phyloP scores from a whole-genome alignment of 2,113 vertebrate genomes.

The Dromas ardeola region DNA sequence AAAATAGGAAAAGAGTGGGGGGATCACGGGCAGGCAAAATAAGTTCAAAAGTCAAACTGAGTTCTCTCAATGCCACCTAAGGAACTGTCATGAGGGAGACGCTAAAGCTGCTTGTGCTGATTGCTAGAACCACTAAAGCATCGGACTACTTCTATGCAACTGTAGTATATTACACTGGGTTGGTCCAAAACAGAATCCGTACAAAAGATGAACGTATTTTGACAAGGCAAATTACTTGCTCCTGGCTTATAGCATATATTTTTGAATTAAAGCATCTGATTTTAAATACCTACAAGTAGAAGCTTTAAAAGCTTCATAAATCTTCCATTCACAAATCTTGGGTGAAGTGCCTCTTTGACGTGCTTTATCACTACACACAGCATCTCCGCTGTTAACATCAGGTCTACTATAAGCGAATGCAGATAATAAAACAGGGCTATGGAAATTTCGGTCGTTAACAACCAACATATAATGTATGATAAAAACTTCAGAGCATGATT shows the following conservation, averaged over 20 bases:
- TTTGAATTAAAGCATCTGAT: not conserved
- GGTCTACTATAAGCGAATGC: not conserved
- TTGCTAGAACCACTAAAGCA: not conserved
- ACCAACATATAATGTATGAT: rapidly evolving
- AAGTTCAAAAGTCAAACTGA: not conserved
- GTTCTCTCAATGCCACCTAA: not conserved
- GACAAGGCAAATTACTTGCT: not conserved
- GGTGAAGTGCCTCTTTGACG: not conserved
- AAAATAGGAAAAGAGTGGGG: not conserved
- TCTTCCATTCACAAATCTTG: not conserved
- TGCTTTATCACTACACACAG: not conserved
- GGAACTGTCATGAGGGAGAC: not conserved
- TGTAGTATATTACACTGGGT: too few relatives aligned
- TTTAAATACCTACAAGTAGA: not conserved
- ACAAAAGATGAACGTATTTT: not conserved
- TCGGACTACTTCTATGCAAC: not conserved
- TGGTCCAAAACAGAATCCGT: not conserved
- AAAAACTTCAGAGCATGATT: not conserved
- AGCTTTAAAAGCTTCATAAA: not conserved
- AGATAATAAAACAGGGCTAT: not conserved
- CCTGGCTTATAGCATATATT: not conserved
- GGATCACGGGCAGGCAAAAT: not conserved
- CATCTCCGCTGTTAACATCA: not conserved
- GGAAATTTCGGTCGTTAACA: not conserved
- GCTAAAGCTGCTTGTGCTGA: not conserved